Evolutionary conservation across 2,888 invertebrate species (phyloP), one percentile per base, ranked within the genome.

Genomic region (Steinernema hermaphroditum): DNA sequence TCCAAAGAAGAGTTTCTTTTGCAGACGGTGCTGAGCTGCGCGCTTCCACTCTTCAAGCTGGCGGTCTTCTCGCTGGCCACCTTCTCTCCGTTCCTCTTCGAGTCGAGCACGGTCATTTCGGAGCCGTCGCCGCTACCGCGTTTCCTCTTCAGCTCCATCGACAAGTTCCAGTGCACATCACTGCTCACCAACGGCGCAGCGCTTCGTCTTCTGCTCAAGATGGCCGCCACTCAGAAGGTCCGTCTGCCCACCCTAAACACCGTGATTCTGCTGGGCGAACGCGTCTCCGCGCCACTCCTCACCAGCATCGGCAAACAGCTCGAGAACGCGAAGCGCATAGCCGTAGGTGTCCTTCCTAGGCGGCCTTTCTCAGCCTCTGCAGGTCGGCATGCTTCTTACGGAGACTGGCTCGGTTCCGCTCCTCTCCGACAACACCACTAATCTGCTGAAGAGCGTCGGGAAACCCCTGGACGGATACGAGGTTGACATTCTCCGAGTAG

Each of bases 41-140:
- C 85, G 12, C 76, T 86, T 50, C 86, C 85, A 6, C 73, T 86
- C 46, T 86, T 83, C 74, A 82, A 86, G 2, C 80, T 85, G 34
- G 81, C 85, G 8, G 81, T 86, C 19, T 82, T 86, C 72, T 77
- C 81, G 16, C 73, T 86, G 32, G 79, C 81, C 62, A 80, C 80
- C 8, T 76, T 85, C 16, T 78, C 84, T 0, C 83, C 86, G 2
- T 82, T 84, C 74, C 76, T 86, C 27, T 76, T 78, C 9, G 81
- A 81, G 37, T 9, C 24, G 12, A 22, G 54, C 14, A 76, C 79
- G n/a, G 80, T 86, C 8, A 82, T 85, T 68, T 82, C 86, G n/a
- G 83, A 86, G 43, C 84, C 86, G 0, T 80, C 80, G 22, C 86
- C 86, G 1, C 72, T 82, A 12, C 84, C 85, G 2, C 76, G 77